Base-by-base conservation (phyloP, 92 coral and sea anemone species). In the Metridium senile region DNA sequence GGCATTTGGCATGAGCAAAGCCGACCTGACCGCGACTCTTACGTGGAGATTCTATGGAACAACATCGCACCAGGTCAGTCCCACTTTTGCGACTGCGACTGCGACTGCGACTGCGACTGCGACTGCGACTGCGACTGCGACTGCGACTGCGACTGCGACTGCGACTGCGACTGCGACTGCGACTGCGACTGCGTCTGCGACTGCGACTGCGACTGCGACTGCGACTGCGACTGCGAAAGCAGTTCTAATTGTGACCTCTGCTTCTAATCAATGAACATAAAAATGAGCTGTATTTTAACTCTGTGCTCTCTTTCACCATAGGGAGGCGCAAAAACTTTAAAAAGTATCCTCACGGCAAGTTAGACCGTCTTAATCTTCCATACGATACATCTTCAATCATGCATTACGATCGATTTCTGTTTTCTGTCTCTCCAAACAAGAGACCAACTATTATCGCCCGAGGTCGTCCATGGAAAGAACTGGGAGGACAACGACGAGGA, bases 1-100 rank as follows among this genome's bases (percentile, higher is more conserved):
- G 93, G 93, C 28, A 71, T 89, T 63, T 89, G 90, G 90, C 93
- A 89, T 53, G 93, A 89, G 68, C 93, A 89, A 59, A 89, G 93
- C 58, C 71, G 93, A 62, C 82, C 81, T 26, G 93, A 89, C 45
- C 79, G 93, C 54, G 93, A 89, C 72, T 26, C 9, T 0, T 78
- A 74, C 62, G 93, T 89, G 63, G 82, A 89, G 47, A 25, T 89
- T 47, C 39, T 89, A 34, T 85, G 90, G 90, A 34, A 71, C 30
- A 89, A 89, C 82, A 89, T 89, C 34, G 11, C 49, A 43, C 46
- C 68, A 78, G 90, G 93, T 89, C 21, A 43, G 21, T n/a, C n/a
- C n/a, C n/a, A n/a, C n/a, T n/a, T n/a, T 20, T 20, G 29, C 22
- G 43, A 6, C 1, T 9, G 26, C 30, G 71, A 10, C 39, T 28